Base-by-base conservation (phyloP, 2,888 invertebrate genomes). In the Germaria angustata region DNA sequence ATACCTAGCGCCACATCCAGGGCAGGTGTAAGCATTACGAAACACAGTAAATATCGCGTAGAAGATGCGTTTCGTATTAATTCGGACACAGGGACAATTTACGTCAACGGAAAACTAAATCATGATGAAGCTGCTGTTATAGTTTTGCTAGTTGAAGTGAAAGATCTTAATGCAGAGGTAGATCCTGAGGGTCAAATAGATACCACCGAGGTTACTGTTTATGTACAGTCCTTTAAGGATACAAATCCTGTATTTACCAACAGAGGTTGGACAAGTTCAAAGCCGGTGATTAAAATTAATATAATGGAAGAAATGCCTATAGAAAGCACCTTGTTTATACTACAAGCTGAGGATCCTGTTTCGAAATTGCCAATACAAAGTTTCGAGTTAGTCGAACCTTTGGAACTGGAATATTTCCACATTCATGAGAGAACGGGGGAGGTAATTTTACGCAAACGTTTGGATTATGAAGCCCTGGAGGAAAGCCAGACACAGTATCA, bases 261-360 rank as follows among this genome's bases (percentile, higher is more conserved):
- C 85, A 89, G 93, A 0, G 94, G 95, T 1, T 96, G 96, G 96
- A 94, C 94, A 0, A 93, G 93, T 32, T 93, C 94, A 0, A 94
- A 94, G 84, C 95, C 95, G 0, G 91, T 93, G 0, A 94, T 96
- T 34, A 92, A 93, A 65, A 92, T 95, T 1, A 93, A 92, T 75
- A 92, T 96, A 7, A 94, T 94, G 76, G 96, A 96, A 90, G 96
- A 96, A 88, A 94, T 95, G 87, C 95, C 95, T 0, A 92, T 95
- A 17, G 95, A 95, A 0, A 94, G 95, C 55, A 94, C 94, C 0
- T 91, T 96, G 0, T 91, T 95, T 15, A 93, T 94, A 80, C 87
- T 95, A 3, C 92, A 93, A 84, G 95, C 95, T 0, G 94, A 94
- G 88, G 96, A 96, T 89, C 95, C 95, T 0, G 91, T 94, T 1